phyloP scores from a whole-genome alignment of 1,140 invertebrate genomes.

The Tetragnatha versicolor region DNA sequence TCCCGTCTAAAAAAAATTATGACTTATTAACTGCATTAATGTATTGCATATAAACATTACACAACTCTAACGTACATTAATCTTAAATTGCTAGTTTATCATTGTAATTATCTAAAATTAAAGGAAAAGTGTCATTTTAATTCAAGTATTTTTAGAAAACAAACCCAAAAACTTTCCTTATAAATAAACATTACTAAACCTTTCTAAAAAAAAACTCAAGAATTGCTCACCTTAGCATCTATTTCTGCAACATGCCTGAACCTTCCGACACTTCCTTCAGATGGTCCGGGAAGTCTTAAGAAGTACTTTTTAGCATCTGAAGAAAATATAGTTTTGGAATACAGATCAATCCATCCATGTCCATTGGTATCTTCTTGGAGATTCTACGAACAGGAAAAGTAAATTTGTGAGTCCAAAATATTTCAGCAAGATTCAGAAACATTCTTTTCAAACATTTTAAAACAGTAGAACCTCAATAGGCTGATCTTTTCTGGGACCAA shows the following conservation, averaged over 20 bases:
- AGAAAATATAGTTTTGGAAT: constrained; percentile 83
- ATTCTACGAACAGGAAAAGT: constrained; percentile 4
- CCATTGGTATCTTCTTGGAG: constrained; percentile 24
- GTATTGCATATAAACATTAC: not conserved
- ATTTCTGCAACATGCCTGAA: constrained; percentile 83
- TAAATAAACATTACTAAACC: not conserved
- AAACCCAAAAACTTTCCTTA: not conserved
- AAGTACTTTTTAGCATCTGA: constrained; percentile 79
- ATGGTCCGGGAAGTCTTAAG: constrained; percentile 73
- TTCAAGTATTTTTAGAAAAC: not conserved
- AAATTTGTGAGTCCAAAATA: too few relatives aligned
- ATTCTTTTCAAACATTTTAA: too few relatives aligned
- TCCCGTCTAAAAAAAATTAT: constrained; percentile 39
- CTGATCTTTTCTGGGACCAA: not conserved
- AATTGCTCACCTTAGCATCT: constrained; percentile 54
- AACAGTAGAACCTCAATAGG: too few relatives aligned
- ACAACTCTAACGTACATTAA: too few relatives aligned
- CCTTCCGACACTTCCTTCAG: constrained; percentile 70
- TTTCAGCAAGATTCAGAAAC: not conserved
- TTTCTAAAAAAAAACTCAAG: not conserved
- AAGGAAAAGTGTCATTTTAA: not conserved
- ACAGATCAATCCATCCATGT: constrained; percentile 75
- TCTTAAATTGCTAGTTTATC: too few relatives aligned
- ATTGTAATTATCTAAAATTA: not conserved
- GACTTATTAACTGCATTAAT: not conserved